A percentile compares a stretch with the other conserved stretches of the same genome.
phyloP scores from a whole-genome alignment of 2,888 invertebrate species.

The Petrolisthes cinctipes region DNA sequence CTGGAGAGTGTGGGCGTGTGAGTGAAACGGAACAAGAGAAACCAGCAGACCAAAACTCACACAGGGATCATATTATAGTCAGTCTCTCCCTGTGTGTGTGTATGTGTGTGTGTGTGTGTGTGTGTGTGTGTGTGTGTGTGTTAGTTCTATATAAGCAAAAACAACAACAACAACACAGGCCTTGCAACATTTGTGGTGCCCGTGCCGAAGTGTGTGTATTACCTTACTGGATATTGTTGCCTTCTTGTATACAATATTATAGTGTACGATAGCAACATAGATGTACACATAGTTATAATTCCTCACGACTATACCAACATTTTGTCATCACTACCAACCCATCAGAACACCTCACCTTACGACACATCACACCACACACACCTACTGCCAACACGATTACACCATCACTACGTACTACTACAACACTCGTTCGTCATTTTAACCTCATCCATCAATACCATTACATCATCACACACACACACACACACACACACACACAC shows the following conservation, averaged over 20 bases:
- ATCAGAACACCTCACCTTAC: not conserved
- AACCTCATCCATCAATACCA: not conserved
- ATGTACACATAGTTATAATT: too few species aligned
- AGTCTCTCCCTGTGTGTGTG: slow-evolving; percentile 2
- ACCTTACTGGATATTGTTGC: too few species aligned
- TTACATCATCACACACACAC: not conserved
- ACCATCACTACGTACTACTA: not conserved
- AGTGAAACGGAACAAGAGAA: not conserved
- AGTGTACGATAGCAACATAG: too few species aligned
- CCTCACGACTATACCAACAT: too few species aligned
- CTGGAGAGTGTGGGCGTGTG: not conserved
- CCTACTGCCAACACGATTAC: not conserved
- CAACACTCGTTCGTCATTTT: not conserved
- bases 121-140: slow-evolving; percentile 24
- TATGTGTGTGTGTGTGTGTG: slow-evolving; percentile 28
- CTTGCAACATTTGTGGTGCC: too few species aligned
- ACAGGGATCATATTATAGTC: not conserved
- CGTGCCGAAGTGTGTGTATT: too few species aligned
- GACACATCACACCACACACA: not conserved
- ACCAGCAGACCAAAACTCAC: not conserved
- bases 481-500: slow-evolving; percentile 22
- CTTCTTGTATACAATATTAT: too few species aligned
- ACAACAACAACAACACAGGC: too few species aligned
- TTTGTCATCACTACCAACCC: not conserved
- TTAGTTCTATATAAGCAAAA: not conserved